Evolutionary conservation across 2,888 invertebrate genomes (phyloP).

Genomic region (Caenorhabditis panamensis): DNA sequence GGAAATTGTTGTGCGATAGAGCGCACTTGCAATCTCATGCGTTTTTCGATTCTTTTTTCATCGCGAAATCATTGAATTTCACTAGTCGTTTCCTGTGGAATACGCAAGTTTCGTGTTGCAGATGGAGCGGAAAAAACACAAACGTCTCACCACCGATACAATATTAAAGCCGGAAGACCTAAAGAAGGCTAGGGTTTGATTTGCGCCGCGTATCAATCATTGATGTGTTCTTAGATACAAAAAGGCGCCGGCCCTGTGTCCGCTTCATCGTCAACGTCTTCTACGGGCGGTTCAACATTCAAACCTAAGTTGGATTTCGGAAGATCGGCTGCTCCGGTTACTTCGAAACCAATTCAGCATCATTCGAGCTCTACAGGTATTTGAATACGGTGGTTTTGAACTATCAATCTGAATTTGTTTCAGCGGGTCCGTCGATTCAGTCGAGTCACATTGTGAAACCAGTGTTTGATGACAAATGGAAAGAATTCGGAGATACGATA

Average conservation of each 20-base stretch:
- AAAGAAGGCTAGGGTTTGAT: conserved; percentile 39
- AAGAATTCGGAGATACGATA: conserved; percentile 59
- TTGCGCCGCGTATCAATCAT: background rate
- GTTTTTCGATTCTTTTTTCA: conserved; percentile 24
- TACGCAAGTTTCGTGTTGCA: conserved; percentile 3
- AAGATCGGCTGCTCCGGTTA: background rate
- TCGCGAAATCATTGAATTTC: conserved; percentile 11
- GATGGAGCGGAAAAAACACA: conserved; percentile 60
- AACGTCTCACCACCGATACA: conserved; percentile 39
- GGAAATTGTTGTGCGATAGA: background rate
- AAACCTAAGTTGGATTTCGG: conserved; percentile 59
- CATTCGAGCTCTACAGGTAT: conserved; percentile 21
- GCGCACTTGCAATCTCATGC: conserved; percentile 16
- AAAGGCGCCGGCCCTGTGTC: background rate
- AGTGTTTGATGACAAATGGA: conserved; percentile 54
- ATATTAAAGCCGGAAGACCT: conserved; percentile 59
- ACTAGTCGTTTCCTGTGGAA: conserved; percentile 1
- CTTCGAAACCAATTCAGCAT: conserved; percentile 20
- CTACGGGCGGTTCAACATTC: conserved; percentile 28
- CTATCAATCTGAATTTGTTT: background rate
- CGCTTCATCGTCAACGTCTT: conserved; percentile 27
- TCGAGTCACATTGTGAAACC: conserved; percentile 41
- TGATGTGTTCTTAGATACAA: conserved; percentile 11
- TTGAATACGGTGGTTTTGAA: too few species aligned
- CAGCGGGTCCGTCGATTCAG: conserved; percentile 32